Evolutionary conservation across 2,113 vertebrate species (phyloP).

Genomic region (Paradoxurus hermaphroditus): DNA sequence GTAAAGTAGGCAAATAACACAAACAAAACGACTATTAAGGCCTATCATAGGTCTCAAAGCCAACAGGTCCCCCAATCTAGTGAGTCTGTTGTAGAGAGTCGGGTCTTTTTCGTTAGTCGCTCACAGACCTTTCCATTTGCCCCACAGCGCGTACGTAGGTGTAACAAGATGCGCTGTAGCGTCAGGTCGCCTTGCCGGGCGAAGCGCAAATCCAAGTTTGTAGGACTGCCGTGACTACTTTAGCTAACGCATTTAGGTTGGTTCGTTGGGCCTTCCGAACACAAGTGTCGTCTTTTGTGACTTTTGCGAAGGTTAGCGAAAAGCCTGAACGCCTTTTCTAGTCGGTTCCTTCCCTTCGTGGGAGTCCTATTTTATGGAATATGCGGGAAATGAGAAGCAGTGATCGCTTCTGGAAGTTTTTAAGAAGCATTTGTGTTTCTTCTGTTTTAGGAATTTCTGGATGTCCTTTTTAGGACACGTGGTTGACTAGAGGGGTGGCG

Average conservation of each 20-base stretch:
- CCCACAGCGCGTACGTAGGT: too few species aligned
- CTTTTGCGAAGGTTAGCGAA: background rate
- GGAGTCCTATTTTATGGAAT: background rate
- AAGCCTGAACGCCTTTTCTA: background rate
- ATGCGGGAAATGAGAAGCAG: background rate
- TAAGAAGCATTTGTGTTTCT: background rate
- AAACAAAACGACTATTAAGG: background rate
- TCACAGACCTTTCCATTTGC: background rate
- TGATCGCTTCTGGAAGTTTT: background rate
- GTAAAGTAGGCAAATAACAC: background rate
- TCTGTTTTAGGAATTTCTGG: background rate
- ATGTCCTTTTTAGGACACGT: background rate
- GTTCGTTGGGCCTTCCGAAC: background rate
- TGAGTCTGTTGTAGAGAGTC: background rate
- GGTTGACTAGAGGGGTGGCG: background rate
- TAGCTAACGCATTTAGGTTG: background rate
- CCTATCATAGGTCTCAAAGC: background rate
- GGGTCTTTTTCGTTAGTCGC: background rate
- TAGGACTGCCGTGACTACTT: accelerated
- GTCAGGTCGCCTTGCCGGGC: background rate
- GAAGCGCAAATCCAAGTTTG: background rate
- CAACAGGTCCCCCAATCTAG: background rate
- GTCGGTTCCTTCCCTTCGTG: background rate
- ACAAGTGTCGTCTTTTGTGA: background rate
- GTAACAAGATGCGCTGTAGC: background rate